Conservation (phyloP, 2,113 vertebrate genomes). For the Oophaga pumilio region DNA sequence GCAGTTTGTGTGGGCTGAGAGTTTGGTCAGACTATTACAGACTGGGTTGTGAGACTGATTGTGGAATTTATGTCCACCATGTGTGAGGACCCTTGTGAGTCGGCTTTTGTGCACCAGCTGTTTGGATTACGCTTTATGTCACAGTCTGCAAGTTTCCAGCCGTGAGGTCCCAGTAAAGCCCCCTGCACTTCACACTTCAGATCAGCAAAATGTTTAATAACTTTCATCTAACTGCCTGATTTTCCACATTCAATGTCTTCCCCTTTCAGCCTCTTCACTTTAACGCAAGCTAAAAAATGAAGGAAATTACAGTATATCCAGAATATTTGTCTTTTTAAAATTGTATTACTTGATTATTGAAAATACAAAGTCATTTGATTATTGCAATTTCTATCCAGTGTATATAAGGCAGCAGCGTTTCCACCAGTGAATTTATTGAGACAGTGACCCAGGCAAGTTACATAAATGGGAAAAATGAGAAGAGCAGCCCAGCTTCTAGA, state of each 20-base stretch:
- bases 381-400: too few relatives aligned
- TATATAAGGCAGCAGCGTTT: too few relatives aligned
- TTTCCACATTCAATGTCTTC: neutral
- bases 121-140: conserved; percentile 39
- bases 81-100: neutral
- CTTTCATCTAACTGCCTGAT: conserved; percentile 4
- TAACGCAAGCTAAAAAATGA: neutral
- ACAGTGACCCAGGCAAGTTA: too few relatives aligned
- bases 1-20: neutral
- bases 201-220: conserved; percentile 5
- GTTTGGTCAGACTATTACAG: neutral
- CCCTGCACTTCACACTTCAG: conserved; percentile 17
- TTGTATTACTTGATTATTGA: too few relatives aligned
- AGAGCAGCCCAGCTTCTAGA: too few relatives aligned
- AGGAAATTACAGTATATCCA: too few relatives aligned
- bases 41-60: neutral
- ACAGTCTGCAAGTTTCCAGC: conserved; percentile 36
- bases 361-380: too few relatives aligned
- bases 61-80: neutral
- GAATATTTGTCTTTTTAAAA: too few relatives aligned
- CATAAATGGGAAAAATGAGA: too few relatives aligned
- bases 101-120: conserved; percentile 47
- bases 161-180: neutral
- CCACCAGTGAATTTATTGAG: too few relatives aligned
- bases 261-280: neutral